A percentile compares a stretch with the other conserved stretches of the same genome.
Conservation (phyloP, 1,140 invertebrate genomes). For the Delia radicum region DNA sequence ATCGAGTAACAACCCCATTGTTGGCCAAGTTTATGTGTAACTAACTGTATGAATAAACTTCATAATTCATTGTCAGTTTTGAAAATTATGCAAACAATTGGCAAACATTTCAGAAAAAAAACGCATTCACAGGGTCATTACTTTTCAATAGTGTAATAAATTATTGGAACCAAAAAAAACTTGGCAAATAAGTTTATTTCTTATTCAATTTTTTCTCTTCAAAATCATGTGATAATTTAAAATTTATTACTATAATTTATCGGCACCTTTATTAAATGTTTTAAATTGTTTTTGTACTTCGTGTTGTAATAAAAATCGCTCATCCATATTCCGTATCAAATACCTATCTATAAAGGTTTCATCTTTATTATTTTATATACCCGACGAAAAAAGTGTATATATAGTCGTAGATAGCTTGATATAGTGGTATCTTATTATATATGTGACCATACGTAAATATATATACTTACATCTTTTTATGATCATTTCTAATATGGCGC, state of each 20-base stretch:
- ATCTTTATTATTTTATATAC: no score
- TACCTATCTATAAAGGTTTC: no score
- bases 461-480: no score
- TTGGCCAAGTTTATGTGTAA: no score
- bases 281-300: background rate
- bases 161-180: background rate
- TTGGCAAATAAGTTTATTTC: background rate
- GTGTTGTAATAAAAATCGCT: background rate
- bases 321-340: background rate
- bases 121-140: background rate
- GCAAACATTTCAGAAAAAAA: background rate
- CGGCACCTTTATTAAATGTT: background rate
- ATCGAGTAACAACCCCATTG: no score
- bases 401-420: no score
- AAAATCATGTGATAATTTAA: background rate
- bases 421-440: no score
- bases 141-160: background rate
- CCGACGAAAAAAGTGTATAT: no score
- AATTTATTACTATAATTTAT: background rate
- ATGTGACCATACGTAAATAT: no score
- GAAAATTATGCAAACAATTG: background rate
- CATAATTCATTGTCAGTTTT: no score
- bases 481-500: no score
- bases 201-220: background rate
- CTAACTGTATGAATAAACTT: no score